These are phyloP conservation scores for Mizuhopecten yessoensis DNA, from an alignment of 1,140 invertebrate species.

Conservation along the genomic window DNA sequence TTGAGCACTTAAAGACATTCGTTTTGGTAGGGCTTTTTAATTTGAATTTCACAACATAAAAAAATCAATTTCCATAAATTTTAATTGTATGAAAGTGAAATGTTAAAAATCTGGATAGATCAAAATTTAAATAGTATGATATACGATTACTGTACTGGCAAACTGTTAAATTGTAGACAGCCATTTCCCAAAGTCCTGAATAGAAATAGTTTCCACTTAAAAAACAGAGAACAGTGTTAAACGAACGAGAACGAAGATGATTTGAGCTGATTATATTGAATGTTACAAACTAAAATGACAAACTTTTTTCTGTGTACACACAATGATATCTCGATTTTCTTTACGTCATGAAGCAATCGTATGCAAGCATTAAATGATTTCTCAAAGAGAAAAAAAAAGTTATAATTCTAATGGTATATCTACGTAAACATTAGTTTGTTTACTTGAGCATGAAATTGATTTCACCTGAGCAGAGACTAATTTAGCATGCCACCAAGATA, in stretches of 20 bases:
- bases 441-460: not conserved
- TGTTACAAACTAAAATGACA: not conserved
- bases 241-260: constrained; percentile 3
- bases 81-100: not conserved
- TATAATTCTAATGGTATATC: not conserved
- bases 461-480: not conserved
- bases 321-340: not conserved
- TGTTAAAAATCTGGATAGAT: not conserved
- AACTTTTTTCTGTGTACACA: not conserved
- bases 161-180: not conserved
- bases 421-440: not conserved
- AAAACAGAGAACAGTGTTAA: constrained; percentile 7
- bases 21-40: not conserved
- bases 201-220: constrained; percentile 16
- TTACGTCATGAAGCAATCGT: constrained; percentile 31
- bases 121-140: not conserved
- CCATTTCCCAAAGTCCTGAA: constrained; percentile 6
- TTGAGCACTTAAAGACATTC: not conserved
- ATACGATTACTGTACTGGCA: not conserved
- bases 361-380: not conserved
- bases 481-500: constrained; percentile 18
- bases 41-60: not conserved
- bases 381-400: not conserved
- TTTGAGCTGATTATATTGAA: not conserved
- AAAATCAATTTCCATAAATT: constrained; percentile 38